Percentiles rank a stretch among this genome's conserved stretches.
These are phyloP conservation scores for Platerodrilus igneus DNA, from an alignment of 2,888 invertebrate genomes.

Conservation along the genomic window DNA sequence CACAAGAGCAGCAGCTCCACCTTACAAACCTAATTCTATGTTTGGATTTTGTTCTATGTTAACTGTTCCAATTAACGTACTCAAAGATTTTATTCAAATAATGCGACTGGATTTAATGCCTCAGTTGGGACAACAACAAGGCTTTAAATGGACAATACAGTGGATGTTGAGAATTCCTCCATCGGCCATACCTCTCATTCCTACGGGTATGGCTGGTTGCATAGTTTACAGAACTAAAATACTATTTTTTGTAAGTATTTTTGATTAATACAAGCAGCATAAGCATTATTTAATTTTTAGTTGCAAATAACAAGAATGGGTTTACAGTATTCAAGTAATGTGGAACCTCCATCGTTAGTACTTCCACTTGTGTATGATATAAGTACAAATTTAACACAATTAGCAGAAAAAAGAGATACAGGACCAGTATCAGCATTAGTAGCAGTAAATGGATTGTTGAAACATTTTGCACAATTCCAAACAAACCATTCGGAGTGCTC, in stretches of 20 bases:
- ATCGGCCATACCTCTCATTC: conserved; percentile 78
- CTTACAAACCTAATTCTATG: conserved; percentile 85
- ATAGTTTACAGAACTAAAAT: conserved; percentile 82
- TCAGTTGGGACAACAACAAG: conserved; percentile 56
- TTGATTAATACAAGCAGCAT: not conserved
- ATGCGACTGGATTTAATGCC: conserved; percentile 66
- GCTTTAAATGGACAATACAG: conserved; percentile 83
- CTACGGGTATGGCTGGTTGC: conserved; percentile 86
- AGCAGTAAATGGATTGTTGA: conserved; percentile 61
- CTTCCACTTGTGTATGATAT: conserved; percentile 89
- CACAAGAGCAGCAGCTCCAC: conserved; percentile 79
- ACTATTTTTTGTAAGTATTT: conserved; percentile 77
- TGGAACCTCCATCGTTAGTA: conserved; percentile 70
- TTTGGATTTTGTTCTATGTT: conserved; percentile 81
- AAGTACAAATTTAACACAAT: conserved; percentile 76
- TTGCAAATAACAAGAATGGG: conserved; percentile 70
- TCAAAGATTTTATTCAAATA: conserved; percentile 88
- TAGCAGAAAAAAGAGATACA: conserved; percentile 78
- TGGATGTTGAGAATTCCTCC: conserved; percentile 92
- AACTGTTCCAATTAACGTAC: conserved; percentile 78
- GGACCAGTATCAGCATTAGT: conserved; percentile 56
- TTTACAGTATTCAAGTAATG: conserved; percentile 54
- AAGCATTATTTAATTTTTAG: conserved; percentile 48
- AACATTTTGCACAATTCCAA: conserved; percentile 72
- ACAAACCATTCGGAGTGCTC: conserved; percentile 72